phyloP scores from a whole-genome alignment of 1,140 invertebrate genomes.

The Anastrepha ludens region DNA sequence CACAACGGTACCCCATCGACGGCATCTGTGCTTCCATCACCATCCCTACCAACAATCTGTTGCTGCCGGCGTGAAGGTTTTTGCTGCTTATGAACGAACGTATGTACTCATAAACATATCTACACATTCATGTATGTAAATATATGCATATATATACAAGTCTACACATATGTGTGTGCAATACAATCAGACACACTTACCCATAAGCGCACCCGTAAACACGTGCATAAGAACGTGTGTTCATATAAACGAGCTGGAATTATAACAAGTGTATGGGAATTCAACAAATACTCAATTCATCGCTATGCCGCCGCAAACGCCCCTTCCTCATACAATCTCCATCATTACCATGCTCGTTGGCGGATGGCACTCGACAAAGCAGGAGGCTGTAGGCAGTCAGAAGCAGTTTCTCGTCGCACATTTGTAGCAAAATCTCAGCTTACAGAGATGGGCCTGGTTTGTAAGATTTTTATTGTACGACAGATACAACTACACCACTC shows the following conservation, averaged over 20 bases:
- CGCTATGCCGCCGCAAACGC: neutral
- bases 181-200: neutral
- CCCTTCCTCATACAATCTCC: too few relatives aligned
- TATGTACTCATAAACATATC: neutral
- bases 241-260: neutral
- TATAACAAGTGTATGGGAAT: constrained; percentile 33
- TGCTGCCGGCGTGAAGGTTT: neutral
- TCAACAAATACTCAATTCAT: constrained; percentile 20
- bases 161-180: neutral
- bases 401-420: constrained; percentile 1
- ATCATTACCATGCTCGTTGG: neutral
- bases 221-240: neutral
- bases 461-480: neutral
- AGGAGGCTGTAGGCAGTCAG: neutral
- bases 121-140: neutral
- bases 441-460: neutral
- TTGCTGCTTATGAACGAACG: neutral
- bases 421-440: neutral
- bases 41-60: constrained; percentile 36
- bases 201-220: neutral
- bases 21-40: neutral
- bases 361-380: neutral
- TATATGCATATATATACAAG: neutral
- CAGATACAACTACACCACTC: neutral
- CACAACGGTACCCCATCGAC: neutral